A percentile compares a stretch with the other conserved stretches of the same genome.
These are phyloP conservation scores for Erebia palarica DNA, from an alignment of 2,888 invertebrate species.

Conservation along the genomic window DNA sequence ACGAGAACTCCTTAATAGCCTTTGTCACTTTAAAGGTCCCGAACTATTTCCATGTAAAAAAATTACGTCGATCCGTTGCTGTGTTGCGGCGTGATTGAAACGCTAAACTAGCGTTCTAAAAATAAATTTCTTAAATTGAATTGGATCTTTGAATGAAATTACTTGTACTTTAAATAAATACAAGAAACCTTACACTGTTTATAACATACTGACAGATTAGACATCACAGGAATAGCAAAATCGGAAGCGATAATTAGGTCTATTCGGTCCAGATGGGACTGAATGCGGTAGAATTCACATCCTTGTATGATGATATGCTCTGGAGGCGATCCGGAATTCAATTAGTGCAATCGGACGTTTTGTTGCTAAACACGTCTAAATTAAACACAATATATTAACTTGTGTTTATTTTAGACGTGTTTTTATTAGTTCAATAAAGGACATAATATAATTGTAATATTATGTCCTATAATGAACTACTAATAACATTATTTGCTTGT, in stretches of 20 bases:
- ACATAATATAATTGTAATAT: no score
- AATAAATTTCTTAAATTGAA: no score
- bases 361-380: constrained; percentile 2
- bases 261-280: constrained; percentile 33
- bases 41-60: no score
- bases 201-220: constrained; percentile 20
- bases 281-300: constrained; percentile 30
- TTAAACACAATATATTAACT: constrained; percentile 1
- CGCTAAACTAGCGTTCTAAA: no score
- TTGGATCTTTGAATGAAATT: not conserved
- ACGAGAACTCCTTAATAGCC: no score
- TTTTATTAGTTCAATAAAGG: no score
- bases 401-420: no score
- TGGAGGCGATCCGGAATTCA: constrained; percentile 30
- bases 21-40: no score
- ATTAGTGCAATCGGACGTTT: constrained; percentile 26
- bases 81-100: no score
- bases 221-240: constrained; percentile 28
- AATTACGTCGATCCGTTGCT: no score
- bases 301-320: constrained; percentile 31
- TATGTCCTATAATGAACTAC: no score
- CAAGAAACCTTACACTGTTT: constrained; percentile 22
- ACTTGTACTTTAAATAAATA: not conserved
- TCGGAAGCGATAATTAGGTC: constrained; percentile 36
- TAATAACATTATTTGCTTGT: no score